These are phyloP conservation scores for Drosophila mulleri DNA, from an alignment of 2,888 invertebrate genomes.

Conservation along the genomic window DNA sequence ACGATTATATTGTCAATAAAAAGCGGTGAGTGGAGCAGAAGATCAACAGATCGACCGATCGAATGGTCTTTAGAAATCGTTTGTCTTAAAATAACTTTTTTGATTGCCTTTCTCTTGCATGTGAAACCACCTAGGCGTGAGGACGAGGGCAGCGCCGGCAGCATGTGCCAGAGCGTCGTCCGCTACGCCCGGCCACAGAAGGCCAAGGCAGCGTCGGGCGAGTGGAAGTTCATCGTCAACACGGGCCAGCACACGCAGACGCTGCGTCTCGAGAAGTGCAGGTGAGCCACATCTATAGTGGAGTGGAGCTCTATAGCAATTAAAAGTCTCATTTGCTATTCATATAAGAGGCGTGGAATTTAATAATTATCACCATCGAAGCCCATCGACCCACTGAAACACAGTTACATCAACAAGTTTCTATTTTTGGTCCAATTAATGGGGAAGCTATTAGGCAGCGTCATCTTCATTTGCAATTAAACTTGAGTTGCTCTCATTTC, in stretches of 20 bases:
- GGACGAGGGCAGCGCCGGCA: slow-evolving; percentile 88
- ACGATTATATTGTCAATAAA: slow-evolving; percentile 79
- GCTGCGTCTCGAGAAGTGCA: slow-evolving; percentile 91
- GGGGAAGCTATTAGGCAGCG: slow-evolving; percentile 15
- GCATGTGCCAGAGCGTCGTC: slow-evolving; percentile 92
- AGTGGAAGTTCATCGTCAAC: slow-evolving; percentile 95
- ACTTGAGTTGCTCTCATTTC: background rate
- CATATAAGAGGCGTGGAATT: background rate
- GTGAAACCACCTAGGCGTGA: slow-evolving; percentile 86
- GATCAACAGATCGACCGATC: background rate
- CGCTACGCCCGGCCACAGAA: slow-evolving; percentile 92
- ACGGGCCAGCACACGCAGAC: slow-evolving; percentile 94
- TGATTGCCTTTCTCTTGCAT: background rate
- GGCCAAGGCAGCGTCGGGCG: slow-evolving; percentile 91
- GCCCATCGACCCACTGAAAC: background rate
- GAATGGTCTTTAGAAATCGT: background rate
- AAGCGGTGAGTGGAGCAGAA: slow-evolving; percentile 72
- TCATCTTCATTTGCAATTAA: background rate
- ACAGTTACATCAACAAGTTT: slow-evolving; percentile 8
- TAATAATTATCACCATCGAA: slow-evolving; percentile 10
- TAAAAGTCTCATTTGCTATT: background rate
- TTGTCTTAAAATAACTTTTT: background rate
- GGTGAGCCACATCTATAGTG: slow-evolving; percentile 83
- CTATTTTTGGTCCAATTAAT: slow-evolving; percentile 27
- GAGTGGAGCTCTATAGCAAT: background rate